These are phyloP conservation scores for Pristionchus maxplancki DNA, from an alignment of 2,888 invertebrate genomes.

Conservation along the genomic window DNA sequence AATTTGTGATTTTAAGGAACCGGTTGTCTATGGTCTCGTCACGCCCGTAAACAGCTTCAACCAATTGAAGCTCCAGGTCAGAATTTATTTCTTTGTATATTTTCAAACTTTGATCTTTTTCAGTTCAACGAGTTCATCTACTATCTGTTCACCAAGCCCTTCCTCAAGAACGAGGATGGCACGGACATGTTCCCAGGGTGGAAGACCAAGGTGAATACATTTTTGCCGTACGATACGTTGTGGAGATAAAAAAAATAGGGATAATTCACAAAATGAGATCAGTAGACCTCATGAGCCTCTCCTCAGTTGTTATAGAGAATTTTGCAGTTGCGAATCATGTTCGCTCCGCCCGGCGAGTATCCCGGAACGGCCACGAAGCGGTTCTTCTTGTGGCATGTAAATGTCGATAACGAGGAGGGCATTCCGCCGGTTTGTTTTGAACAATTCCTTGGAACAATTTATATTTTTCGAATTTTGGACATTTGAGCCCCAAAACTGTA, in stretches of 20 bases:
- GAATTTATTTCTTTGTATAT: too few species aligned
- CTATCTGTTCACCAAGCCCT: conserved; percentile 83
- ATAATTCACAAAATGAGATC: too few species aligned
- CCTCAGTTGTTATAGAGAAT: too few species aligned
- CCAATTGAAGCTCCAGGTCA: conserved; percentile 60
- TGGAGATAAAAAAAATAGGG: neutral
- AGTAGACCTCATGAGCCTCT: too few species aligned
- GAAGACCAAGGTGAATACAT: conserved; percentile 79
- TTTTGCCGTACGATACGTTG: too few species aligned
- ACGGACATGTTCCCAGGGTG: conserved; percentile 57
- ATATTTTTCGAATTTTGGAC: neutral
- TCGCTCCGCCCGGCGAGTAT: conserved; percentile 91
- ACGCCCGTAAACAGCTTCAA: conserved; percentile 62
- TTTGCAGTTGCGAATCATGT: conserved; percentile 83
- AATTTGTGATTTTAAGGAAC: conserved; percentile 78
- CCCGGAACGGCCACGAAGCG: conserved; percentile 82
- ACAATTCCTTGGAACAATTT: too few species aligned
- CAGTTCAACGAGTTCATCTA: conserved; percentile 86
- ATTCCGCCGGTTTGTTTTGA: conserved; percentile 83
- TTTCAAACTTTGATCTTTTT: conserved; percentile 55
- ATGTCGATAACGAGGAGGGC: conserved; percentile 86
- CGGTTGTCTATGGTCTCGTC: conserved; percentile 85
- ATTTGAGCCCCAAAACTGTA: neutral
- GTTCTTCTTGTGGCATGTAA: conserved; percentile 79
- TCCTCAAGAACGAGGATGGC: conserved; percentile 81